phyloP scores from a whole-genome alignment of 2,113 vertebrate genomes.

The Proteles cristata region DNA sequence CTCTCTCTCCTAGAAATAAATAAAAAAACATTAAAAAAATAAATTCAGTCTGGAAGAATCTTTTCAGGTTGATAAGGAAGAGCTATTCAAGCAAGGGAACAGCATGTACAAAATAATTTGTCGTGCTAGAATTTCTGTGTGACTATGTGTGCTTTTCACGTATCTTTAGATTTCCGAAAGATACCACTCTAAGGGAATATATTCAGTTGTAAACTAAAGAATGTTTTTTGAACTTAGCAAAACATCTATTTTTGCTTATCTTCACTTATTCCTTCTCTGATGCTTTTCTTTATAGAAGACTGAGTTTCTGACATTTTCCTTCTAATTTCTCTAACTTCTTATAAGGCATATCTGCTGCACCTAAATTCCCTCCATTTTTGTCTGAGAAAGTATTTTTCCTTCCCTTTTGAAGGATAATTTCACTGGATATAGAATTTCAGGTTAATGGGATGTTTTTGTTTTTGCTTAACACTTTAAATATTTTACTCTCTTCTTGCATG shows the following conservation, averaged over 20 bases:
- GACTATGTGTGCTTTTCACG: background rate
- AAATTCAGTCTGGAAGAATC: background rate
- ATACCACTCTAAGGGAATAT: background rate
- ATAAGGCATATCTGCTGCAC: background rate
- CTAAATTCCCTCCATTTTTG: background rate
- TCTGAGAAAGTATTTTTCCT: conserved; percentile 21
- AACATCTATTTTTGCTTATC: background rate
- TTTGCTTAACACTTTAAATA: background rate
- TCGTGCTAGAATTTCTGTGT: background rate
- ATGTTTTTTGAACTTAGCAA: background rate
- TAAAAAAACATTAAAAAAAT: background rate
- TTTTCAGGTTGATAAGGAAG: background rate
- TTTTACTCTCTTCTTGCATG: background rate
- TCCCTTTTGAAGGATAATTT: background rate
- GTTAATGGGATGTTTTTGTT: background rate
- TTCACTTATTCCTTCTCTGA: background rate
- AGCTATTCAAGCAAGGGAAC: background rate
- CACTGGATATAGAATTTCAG: background rate
- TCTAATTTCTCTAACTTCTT: background rate
- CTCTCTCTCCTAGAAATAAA: too few relatives aligned
- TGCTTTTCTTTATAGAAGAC: conserved; percentile 11
- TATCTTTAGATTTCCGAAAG: background rate
- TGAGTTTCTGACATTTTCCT: background rate
- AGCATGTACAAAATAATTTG: background rate
- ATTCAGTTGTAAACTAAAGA: background rate